Percentiles rank a stretch among this genome's conserved stretches.
phyloP scores from a whole-genome alignment of 2,888 invertebrate genomes.

The Andricus quercusramuli region DNA sequence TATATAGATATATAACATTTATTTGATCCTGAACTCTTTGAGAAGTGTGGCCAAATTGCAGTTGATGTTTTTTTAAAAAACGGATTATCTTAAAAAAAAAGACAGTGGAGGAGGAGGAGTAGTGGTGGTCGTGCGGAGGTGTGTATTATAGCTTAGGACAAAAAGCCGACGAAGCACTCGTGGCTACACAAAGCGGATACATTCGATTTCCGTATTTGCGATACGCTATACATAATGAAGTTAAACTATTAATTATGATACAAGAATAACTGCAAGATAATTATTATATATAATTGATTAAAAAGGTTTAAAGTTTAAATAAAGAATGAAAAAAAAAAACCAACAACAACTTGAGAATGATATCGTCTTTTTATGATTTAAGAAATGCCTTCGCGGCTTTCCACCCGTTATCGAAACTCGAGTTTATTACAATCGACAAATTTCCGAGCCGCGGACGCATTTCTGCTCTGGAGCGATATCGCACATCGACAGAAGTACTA shows the following conservation, averaged over 20 bases:
- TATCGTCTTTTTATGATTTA: conserved; percentile 66
- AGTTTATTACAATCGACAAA: conserved; percentile 35
- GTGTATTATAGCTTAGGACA: conserved; percentile 69
- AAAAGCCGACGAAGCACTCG: conserved; percentile 26
- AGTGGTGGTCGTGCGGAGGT: conserved; percentile 58
- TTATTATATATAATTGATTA: conserved; percentile 73
- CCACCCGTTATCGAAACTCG: conserved; percentile 44
- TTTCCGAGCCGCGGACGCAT: conserved; percentile 25
- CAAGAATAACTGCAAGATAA: conserved; percentile 70
- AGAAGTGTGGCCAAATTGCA: conserved; percentile 65
- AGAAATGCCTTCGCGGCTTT: conserved; percentile 59
- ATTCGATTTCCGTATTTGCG: conserved; percentile 67
- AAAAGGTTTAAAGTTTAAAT: conserved; percentile 75
- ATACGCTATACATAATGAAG: conserved; percentile 73
- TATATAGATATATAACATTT: conserved; percentile 27
- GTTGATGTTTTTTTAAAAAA: conserved; percentile 55
- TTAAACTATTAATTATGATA: conserved; percentile 73
- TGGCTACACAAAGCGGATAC: conserved; percentile 48
- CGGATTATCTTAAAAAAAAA: conserved; percentile 40
- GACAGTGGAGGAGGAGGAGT: conserved; percentile 50
- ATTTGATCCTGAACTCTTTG: conserved; percentile 42
- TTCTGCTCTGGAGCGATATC: conserved; percentile 18
- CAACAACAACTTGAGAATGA: conserved; percentile 61
- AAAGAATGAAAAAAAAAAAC: conserved; percentile 63
- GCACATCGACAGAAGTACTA: conserved; percentile 12